Evolutionary conservation across 2,797 vertebrate genomes (phyloP), one percentile per base, ranked within the genome.

Genomic region (Simalia tracyae): DNA sequence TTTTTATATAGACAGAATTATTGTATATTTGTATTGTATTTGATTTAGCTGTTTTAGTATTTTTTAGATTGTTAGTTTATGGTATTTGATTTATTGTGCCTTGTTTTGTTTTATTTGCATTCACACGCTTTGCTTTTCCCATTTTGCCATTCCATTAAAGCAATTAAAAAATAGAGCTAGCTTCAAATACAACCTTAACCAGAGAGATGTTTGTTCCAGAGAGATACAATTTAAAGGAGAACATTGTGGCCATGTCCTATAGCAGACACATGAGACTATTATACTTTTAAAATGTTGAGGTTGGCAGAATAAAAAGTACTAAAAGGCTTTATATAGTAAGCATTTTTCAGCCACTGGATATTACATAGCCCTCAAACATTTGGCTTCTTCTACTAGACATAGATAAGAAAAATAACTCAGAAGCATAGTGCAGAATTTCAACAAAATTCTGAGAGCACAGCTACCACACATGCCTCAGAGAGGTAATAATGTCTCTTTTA

Each of bases 201-300:
- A 46, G 60, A 59, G 31, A 81, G 24, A 89, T 89, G 66, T 92
- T 2, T 50, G 31, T 68, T 22, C 66, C 87, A 92, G 26, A 42
- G 54, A 68, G 50, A 28, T 57, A 68, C 64, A 88, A 84, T 54
- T 92, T 85, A 88, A 85, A 89, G 28, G 17, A 91, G 50, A 36
- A 50, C 15, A 64, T 84, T 50, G 12, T 88, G 60, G 87, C 22
- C 68, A 84, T 56, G 88, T 88, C 68, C 42, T 84, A 8, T n/a
- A 64, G 24, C 50, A 84, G 7, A 59, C 31, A 60, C 84, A 66
- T 57, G n/a, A 56, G 72, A 42, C 68, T 56, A 57, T 84, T 84
- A 57, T 28, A 50, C 50, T 88, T 92, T 63, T 84, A 54, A 91
- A 89, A 28, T 66, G 46, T 89, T 84, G 64, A 66, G 54, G n/a